phyloP scores from a whole-genome alignment of 2,113 vertebrate genomes.

The Sitta europaea region DNA sequence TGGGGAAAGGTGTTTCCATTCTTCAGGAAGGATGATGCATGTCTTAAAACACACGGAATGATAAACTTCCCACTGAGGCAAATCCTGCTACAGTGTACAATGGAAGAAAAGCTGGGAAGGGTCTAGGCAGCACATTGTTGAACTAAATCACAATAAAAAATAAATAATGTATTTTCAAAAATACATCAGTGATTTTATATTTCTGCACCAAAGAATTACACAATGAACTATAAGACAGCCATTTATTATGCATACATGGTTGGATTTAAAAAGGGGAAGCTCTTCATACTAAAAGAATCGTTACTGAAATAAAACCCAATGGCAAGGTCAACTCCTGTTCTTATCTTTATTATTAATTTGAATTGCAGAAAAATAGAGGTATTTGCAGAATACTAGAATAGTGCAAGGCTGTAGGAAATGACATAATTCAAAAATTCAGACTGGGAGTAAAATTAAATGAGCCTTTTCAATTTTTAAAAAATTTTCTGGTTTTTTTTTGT shows the following conservation, averaged over 20 bases:
- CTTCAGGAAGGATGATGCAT: neutral
- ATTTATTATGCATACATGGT: neutral
- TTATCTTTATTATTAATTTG: neutral
- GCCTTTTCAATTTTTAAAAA: neutral
- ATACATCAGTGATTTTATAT: neutral
- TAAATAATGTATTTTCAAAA: neutral
- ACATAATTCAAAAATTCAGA: neutral
- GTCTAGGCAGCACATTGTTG: neutral
- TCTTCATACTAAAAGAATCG: neutral
- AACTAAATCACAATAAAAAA: neutral
- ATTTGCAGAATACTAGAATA: neutral
- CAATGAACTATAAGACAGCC: neutral
- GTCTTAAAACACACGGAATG: neutral
- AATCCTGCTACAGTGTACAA: neutral
- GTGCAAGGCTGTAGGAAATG: neutral
- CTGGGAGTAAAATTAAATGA: neutral
- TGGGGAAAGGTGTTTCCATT: neutral
- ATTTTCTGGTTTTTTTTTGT: neutral
- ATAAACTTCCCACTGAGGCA: neutral
- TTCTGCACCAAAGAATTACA: neutral
- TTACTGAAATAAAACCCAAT: neutral
- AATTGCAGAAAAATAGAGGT: neutral
- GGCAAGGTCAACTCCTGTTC: neutral
- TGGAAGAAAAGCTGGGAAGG: neutral
- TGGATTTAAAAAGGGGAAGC: neutral